Base-by-base conservation (phyloP, 2,797 vertebrate genomes). In the Pitangus sulphuratus region DNA sequence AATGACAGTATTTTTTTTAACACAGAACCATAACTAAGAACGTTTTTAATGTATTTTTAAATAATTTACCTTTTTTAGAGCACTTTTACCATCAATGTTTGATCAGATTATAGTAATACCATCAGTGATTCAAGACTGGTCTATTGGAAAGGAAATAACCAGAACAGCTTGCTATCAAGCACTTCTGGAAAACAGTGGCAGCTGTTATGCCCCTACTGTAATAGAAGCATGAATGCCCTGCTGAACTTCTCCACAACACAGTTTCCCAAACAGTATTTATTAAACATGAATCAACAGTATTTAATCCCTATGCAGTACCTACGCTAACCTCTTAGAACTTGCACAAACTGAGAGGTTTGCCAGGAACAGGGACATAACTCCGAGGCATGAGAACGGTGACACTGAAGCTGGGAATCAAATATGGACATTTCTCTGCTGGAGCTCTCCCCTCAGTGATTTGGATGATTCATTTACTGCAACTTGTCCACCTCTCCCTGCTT, bases 311-410 rank as follows among this genome's bases (percentile, higher is more conserved):
- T 11, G 26, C 21, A 83, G 69, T 31, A 60, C n/a, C 65, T 25
- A 1, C 26, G n/a, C 57, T 84, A 89, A 2, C 35, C 65, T 53
- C 81, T 44, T 61, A 18, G 28, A 57, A 62, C 33, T 39, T 50
- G 53, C 72, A 88, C 35, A 71, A 71, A 12, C 40, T 50, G 28
- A 40, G 40, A 40, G 48, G n/a, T 35, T 84, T 65, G 50, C 79
- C 71, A 81, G 64, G 53, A 91, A 20, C 1, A 51, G 74, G 72
- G 7, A 54, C 4, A 1, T 31, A 47, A 72, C 1, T 0, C 56
- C 6, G 11, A 71, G 65, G 68, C 68, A 26, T 0, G 0, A 58
- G 16, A 65, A 30, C 10, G 3, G 31, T 10, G 12, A 33, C 40
- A n/a, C 37, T 12, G 30, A 33, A 15, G 28, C 11, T 72, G 53